Base-by-base conservation (phyloP, 2,113 vertebrate species). In the Leuciscus idus region DNA sequence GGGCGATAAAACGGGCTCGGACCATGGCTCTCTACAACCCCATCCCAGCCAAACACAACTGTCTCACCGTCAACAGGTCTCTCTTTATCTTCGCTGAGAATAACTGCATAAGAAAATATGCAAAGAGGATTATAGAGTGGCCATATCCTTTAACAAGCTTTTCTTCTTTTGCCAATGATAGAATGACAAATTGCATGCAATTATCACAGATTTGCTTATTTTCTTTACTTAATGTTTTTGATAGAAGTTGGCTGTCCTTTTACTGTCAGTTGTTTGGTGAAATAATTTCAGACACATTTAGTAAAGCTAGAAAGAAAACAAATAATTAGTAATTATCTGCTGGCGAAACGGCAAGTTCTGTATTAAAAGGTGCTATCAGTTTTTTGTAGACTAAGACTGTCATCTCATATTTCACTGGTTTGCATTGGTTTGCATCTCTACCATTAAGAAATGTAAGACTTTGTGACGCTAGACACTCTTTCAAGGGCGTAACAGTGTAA, bases 21-120 rank as follows among this genome's bases (percentile, higher is more conserved):
- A 99, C 98, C 92, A 99, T 99, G 98, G 98, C 98, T 92, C 92
- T 99, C 89, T 99, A 97, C 95, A 98, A 98, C 95, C 98, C 97
- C 79, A 96, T 97, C 83, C 97, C 98, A 0, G 97, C 97, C 94
- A 95, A 94, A 88, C 97, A 98, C 92, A 99, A 99, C 96, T 99
- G 98, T 94, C 96, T 99, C 95, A 99, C 98, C 50, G 96, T 98
- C 94, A 99, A 99, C 97, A 96, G 98, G 96, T 97, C 98, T 11
- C 96, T 99, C 84, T 99, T 99, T 91, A 96, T 99, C 92, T 98
- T 99, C 87, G 97, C 97, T 84, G 97, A 99, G 95, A 96, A 98
- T 92, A 99, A 99, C 93, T 93, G 98, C 89, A 96, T 99, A 83
- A 96, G 98, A 94, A 99, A 97, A 95, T 98, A 97, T 0, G 97